Base-by-base conservation (phyloP, 2,888 invertebrate genomes). In the Timandra comae region DNA sequence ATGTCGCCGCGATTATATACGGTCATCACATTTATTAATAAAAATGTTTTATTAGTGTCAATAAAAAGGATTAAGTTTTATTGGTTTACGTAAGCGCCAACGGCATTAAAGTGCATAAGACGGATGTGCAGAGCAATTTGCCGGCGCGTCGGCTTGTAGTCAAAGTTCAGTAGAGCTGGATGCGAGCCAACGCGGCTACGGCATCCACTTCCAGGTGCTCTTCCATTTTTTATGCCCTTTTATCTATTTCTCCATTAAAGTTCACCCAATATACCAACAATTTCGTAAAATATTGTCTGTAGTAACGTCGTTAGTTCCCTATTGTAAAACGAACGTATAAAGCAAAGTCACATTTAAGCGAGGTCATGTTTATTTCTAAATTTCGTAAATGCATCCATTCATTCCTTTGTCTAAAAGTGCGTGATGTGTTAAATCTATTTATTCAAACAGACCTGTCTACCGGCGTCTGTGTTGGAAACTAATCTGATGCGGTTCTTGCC, bases 131-230 rank as follows among this genome's bases (percentile, higher is more conserved):
- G 56, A 51, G 68, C 60, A 66, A 72, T 72, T 72, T 71, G 62
- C 63, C 59, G 35, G 32, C 28, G 62, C 56, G 56, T 50, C 55
- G 57, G 56, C 60, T 62, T 58, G 59, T 77, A 78, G 79, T 79
- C 80, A 84, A 82, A 84, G 84, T 82, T 84, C 81, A 84, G 76
- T 84, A 51, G 82, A 73, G 66, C 81, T 84, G 82, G 82, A 80
- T 60, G 37, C 43, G 45, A 46, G 82, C 84, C 84, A 82, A 80
- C 49, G 62, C 68, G 69, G 69, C 70, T 73, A 65, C 54, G 44
- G 60, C 59, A 59, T 55, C 57, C 63, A 74, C 78, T 81, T 79
- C 78, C 78, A 81, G 80, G 76, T 78, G 77, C 64, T 59, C 42
- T 52, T 42, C 41, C 46, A 29, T 54, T 60, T 58, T 58, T 48